Conservation (phyloP, 2,888 invertebrate genomes). For the Alcis repandata region DNA sequence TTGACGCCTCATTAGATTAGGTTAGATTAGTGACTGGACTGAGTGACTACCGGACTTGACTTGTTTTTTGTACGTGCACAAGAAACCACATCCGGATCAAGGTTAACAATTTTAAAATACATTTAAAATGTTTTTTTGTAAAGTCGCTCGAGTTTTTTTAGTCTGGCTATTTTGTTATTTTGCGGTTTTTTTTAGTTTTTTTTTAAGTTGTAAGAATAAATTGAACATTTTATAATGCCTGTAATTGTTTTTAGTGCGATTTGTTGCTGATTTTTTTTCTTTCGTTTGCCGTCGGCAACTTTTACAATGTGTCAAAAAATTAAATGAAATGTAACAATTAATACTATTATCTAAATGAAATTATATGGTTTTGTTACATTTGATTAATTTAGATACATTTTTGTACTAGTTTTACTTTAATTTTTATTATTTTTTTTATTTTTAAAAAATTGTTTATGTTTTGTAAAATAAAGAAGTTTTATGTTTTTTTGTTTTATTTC, state of each 20-base stretch:
- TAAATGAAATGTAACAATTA: not conserved
- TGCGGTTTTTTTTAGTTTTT: slow-evolving; percentile 22
- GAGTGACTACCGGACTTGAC: slow-evolving; percentile 62
- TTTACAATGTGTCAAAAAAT: slow-evolving; percentile 2
- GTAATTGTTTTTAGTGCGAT: not conserved
- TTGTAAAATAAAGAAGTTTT: slow-evolving; percentile 11
- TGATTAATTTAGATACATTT: not conserved
- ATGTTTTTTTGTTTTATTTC: slow-evolving; percentile 19
- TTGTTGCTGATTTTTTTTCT: not conserved
- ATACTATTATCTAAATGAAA: not conserved
- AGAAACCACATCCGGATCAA: slow-evolving; percentile 64
- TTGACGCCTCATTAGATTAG: slow-evolving; percentile 65
- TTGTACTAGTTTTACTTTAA: slow-evolving; percentile 21
- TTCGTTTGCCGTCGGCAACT: not conserved
- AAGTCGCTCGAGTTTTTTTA: slow-evolving; percentile 19
- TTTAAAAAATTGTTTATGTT: slow-evolving; percentile 6
- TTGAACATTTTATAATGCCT: not conserved
- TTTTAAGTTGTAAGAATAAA: not conserved
- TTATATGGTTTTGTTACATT: not conserved
- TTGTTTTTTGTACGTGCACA: slow-evolving; percentile 62
- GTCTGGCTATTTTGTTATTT: not conserved
- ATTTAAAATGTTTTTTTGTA: not conserved
- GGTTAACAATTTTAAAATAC: no score
- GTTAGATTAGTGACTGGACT: slow-evolving; percentile 60
- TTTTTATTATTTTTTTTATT: slow-evolving; percentile 29